These are phyloP conservation scores for Patagioenas fasciata DNA, from an alignment of 2,113 vertebrate genomes.

Conservation along the genomic window DNA sequence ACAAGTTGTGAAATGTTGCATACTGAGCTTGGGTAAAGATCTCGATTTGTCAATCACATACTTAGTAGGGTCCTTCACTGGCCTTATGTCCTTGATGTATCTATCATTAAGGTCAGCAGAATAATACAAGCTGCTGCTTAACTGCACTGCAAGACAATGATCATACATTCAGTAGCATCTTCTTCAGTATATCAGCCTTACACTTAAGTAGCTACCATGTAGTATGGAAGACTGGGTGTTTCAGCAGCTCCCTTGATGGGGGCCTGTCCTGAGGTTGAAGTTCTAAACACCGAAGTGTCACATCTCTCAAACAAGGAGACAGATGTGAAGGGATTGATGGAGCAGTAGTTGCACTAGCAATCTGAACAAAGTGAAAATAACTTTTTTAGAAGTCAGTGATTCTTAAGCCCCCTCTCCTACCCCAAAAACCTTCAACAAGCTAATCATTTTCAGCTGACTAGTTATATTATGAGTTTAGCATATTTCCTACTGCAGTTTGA, in stretches of 20 bases:
- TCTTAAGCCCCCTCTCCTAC: background rate
- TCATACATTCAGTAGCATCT: slow-evolving; percentile 72
- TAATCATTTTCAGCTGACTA: background rate
- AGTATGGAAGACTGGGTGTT: slow-evolving; percentile 88
- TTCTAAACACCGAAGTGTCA: slow-evolving; percentile 88
- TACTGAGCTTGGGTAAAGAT: slow-evolving; percentile 77
- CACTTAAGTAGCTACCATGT: slow-evolving; percentile 76
- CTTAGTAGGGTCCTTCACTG: slow-evolving; percentile 61
- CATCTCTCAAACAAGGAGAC: slow-evolving; percentile 86
- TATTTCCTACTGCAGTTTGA: background rate
- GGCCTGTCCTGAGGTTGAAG: slow-evolving; percentile 89
- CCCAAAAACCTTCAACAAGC: background rate
- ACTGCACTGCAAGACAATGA: slow-evolving; percentile 36
- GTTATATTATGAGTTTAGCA: background rate
- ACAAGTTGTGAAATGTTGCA: slow-evolving; percentile 71
- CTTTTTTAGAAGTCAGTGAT: background rate
- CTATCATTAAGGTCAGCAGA: slow-evolving; percentile 57
- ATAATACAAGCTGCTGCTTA: slow-evolving; percentile 35
- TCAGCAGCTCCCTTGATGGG: slow-evolving; percentile 86
- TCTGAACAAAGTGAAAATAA: slow-evolving; percentile 69
- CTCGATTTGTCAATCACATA: slow-evolving; percentile 78
- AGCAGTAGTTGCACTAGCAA: slow-evolving; percentile 88
- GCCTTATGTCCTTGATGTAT: slow-evolving; percentile 42
- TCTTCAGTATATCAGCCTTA: slow-evolving; percentile 32
- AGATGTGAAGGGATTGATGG: slow-evolving; percentile 85